Evolutionary conservation across 1,140 invertebrate genomes (phyloP).

Genomic region (Ostrea denselamellosa): DNA sequence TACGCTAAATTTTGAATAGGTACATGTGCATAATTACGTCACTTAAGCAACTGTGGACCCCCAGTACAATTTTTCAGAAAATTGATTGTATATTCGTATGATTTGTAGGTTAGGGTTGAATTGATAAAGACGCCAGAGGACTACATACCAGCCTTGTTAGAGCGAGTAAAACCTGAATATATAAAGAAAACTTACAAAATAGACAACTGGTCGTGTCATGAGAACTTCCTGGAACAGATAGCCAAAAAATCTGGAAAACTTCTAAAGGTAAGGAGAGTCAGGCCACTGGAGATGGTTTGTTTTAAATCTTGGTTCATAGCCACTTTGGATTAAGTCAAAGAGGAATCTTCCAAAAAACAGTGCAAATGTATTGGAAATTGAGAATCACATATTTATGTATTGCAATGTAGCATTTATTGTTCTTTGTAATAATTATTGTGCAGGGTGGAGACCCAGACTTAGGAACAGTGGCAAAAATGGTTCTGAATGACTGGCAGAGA

Average conservation of each 20-base stretch:
- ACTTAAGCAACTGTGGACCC: too few relatives aligned
- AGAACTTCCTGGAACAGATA: slow-evolving; percentile 95
- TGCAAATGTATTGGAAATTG: too few relatives aligned
- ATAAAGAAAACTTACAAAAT: slow-evolving; percentile 95
- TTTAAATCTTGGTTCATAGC: too few relatives aligned
- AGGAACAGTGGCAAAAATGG: slow-evolving; percentile 92
- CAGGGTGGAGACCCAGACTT: slow-evolving; percentile 96
- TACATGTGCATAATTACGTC: too few relatives aligned
- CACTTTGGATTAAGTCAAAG: too few relatives aligned
- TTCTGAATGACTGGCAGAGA: slow-evolving; percentile 99
- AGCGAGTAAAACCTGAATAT: slow-evolving; percentile 94
- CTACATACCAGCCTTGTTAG: slow-evolving; percentile 92
- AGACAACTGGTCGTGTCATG: slow-evolving; percentile 86
- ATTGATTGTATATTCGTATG: neutral
- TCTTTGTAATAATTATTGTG: slow-evolving; percentile 34
- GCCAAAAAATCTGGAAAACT: slow-evolving; percentile 92
- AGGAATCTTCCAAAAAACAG: too few relatives aligned
- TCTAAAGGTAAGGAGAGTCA: slow-evolving; percentile 83
- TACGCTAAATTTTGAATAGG: too few relatives aligned
- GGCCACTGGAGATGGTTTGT: slow-evolving; percentile 19
- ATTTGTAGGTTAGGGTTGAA: slow-evolving; percentile 91
- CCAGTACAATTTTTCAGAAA: too few relatives aligned
- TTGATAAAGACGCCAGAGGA: slow-evolving; percentile 96
- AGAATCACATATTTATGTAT: too few relatives aligned
- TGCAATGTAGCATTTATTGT: too few relatives aligned